Conservation (phyloP, 2,113 vertebrate genomes). For the Plecturocebus donacophilus region DNA sequence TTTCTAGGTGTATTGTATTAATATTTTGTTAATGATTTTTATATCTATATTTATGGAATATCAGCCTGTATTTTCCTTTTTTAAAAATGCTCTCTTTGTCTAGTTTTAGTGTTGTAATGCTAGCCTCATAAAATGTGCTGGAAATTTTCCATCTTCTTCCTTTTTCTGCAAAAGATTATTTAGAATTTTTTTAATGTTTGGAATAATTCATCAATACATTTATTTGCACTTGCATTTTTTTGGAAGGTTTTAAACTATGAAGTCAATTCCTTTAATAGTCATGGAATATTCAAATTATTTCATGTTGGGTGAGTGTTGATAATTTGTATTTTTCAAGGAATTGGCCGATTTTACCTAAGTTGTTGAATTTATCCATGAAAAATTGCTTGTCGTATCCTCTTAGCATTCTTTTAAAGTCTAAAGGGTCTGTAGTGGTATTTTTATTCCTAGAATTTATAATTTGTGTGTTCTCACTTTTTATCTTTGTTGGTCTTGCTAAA, state of each 20-base stretch:
- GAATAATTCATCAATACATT: neutral
- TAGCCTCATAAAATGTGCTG: neutral
- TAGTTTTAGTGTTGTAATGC: neutral
- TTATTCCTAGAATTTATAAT: neutral
- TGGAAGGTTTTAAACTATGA: neutral
- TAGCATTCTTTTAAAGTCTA: neutral
- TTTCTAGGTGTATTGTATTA: neutral
- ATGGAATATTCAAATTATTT: neutral
- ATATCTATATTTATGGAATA: neutral
- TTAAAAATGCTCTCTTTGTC: neutral
- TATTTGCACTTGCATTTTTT: neutral
- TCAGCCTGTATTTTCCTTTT: neutral
- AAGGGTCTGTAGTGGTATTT: neutral
- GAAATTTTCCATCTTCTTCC: neutral
- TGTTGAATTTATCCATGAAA: neutral
- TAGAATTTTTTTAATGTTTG: neutral
- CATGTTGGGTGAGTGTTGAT: neutral
- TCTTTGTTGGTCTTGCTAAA: neutral
- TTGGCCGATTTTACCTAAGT: neutral
- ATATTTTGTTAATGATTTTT: slow-evolving; percentile 2
- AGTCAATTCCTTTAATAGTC: neutral
- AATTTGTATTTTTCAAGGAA: neutral
- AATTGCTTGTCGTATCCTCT: neutral
- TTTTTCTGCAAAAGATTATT: neutral
- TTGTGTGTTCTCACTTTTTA: neutral